Base-by-base conservation (phyloP, 2,888 invertebrate species). In the Zygothrica quintamaculata region DNA sequence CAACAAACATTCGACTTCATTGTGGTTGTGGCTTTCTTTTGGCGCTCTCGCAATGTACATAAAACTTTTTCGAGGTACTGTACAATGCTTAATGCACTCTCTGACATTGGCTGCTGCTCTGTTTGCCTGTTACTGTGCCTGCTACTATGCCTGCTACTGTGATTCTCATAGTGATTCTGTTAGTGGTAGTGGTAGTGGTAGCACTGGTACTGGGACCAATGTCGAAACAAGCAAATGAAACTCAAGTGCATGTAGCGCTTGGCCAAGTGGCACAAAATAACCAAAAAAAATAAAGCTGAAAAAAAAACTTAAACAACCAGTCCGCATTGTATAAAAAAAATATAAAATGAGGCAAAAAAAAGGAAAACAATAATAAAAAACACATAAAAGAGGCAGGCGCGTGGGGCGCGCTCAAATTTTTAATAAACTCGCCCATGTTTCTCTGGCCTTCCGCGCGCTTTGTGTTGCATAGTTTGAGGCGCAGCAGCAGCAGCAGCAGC, bases 71-170 rank as follows among this genome's bases (percentile, higher is more conserved):
- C 60, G 71, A 65, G 74, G 73, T 56, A 69, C 66, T 77, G n/a
- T n/a, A 82, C 74, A 79, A 67, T 82, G 80, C 82, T 80, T 82
- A 80, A 82, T 80, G 82, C 79, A 80, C 82, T 80, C 80, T 74
- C 80, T 74, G 76, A 69, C 82, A 80, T 82, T 71, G 77, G 50
- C 50, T 67, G 53, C 70, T 22, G 33, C 34, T 57, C 39, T 22
- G 50, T 44, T 26, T 12, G 31, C 18, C 15, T 25, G 11, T 11
- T 12, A 22, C 16, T 15, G 48, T 13, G 44, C 40, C 22, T 22
- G 34, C 25, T 25, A 31, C 57, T 13, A n/a, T n/a, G n/a, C n/a
- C n/a, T n/a, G n/a, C n/a, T n/a, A n/a, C n/a, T n/a, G n/a, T n/a
- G n/a, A n/a, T n/a, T n/a, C n/a, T n/a, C n/a, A n/a, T n/a, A n/a